Conservation (phyloP, 2,888 invertebrate species). For the Adela reaumurella region DNA sequence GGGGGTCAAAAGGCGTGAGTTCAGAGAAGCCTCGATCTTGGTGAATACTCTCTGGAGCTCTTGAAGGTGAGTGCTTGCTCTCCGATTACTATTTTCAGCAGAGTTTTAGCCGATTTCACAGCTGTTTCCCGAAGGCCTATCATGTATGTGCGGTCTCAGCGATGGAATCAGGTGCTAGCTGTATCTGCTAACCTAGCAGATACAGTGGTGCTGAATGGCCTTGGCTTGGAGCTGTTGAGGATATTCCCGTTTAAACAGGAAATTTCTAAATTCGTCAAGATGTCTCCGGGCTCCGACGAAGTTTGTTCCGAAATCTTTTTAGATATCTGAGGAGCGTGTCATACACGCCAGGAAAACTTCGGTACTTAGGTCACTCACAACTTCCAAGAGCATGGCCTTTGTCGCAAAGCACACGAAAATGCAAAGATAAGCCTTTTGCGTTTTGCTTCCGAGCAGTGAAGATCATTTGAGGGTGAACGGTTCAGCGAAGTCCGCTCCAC, state of each 20-base stretch:
- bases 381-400: constrained; percentile 10
- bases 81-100: constrained; percentile 3
- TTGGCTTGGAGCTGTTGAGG: neutral
- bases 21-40: constrained; percentile 20
- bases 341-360: constrained; percentile 10
- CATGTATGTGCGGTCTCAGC: constrained; percentile 4
- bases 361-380: constrained; percentile 5
- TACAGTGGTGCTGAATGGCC: constrained; percentile 1
- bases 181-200: too few relatives aligned
- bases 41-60: constrained; percentile 11
- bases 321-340: constrained; percentile 4
- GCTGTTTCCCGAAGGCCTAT: constrained; percentile 9
- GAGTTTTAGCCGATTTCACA: constrained; percentile 6
- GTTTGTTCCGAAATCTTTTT: constrained; percentile 9
- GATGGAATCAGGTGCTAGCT: constrained; percentile 8
- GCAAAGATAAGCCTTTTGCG: constrained; percentile 4
- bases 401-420: constrained; percentile 7
- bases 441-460: neutral
- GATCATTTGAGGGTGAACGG: neutral
- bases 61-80: constrained; percentile 2
- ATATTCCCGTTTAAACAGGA: neutral
- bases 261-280: constrained; percentile 3
- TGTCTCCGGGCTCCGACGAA: constrained; percentile 8
- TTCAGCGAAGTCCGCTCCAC: constrained; percentile 1
- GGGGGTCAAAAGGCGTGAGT: constrained; percentile 20